Conservation (phyloP, 1,140 invertebrate species). For the Pygmarrhopalites habei region DNA sequence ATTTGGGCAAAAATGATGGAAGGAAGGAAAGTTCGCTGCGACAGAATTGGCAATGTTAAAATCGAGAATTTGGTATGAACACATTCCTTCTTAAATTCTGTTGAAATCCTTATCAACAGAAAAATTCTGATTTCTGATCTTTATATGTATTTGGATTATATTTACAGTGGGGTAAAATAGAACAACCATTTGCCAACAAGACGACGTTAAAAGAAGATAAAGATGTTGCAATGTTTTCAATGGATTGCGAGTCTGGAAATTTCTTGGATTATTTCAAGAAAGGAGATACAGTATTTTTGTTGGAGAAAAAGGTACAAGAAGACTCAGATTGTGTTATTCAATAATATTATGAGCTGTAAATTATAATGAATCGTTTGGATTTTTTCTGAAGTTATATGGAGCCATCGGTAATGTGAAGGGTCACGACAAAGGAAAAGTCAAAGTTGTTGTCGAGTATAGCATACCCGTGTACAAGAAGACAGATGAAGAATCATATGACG, state of each 20-base stretch:
- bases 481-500: slow-evolving; percentile 16
- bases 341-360: too few relatives aligned
- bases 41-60: slow-evolving; percentile 51
- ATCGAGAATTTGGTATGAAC: slow-evolving; percentile 53
- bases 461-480: not conserved
- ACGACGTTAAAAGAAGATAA: slow-evolving; percentile 53
- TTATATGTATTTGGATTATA: not conserved
- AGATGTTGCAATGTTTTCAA: slow-evolving; percentile 17
- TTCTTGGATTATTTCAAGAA: slow-evolving; percentile 18
- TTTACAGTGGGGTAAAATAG: slow-evolving; percentile 52
- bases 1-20: slow-evolving; percentile 64
- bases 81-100: too few relatives aligned
- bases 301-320: too few relatives aligned
- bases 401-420: slow-evolving; percentile 16
- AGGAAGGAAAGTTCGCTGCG: slow-evolving; percentile 56
- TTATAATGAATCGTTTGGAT: too few relatives aligned
- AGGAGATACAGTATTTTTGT: slow-evolving; percentile 26
- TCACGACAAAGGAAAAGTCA: slow-evolving; percentile 10
- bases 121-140: too few relatives aligned
- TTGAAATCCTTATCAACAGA: too few relatives aligned
- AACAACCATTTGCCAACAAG: slow-evolving; percentile 60
- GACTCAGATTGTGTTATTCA: too few relatives aligned
- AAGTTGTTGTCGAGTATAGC: slow-evolving; percentile 18
- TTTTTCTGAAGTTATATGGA: slow-evolving; percentile 19
- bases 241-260: not conserved